Base-by-base conservation (phyloP, 2,113 vertebrate genomes). In the Vulpes vulpes region DNA sequence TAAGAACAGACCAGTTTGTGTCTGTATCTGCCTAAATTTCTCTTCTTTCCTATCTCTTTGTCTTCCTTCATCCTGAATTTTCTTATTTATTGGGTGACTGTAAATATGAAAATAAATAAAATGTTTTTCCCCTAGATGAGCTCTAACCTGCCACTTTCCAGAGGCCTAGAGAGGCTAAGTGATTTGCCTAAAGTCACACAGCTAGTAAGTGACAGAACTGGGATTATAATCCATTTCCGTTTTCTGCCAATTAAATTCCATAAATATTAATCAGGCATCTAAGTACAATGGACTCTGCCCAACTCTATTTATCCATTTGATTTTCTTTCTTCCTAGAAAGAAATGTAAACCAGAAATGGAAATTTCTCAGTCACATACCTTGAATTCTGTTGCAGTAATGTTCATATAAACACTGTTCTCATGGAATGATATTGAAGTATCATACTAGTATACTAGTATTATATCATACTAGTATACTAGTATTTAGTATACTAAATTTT, bases 161-260 rank as follows among this genome's bases (percentile, higher is more conserved):
- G 12, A 49, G n/a, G 12, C 53, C 6, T 15, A 93, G 17, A 78
- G 53, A 87, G 32, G 10, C 20, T 93, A 82, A n/a, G 14, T 87
- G 35, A 81, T 69, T 89, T 94, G 25, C 49, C 15, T 20, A 65
- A 82, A 86, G 91, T 95, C 60, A 92, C 11, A 59, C 7, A 79
- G 17, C 38, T 92, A 90, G 11, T 95, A 87, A 20, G 73, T 94
- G 43, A 83, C 4, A 80, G 35, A 94, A 0, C 22, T 90, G 11
- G 38, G 19, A 80, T 7, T 95, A 76, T n/a, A 84, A 89, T 23
- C 12, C 51, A 92, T 93, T 86, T 91, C 11, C 25, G 7, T 94
- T 97, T 96, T 95, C 43, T 95, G 22, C 87, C 43, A 64, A 51
- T 89, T 97, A 78, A 76, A 92, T 81, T 71, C 6, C n/a, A 78